Conservation (phyloP, 2,888 invertebrate species). For the Sturmia bella region DNA sequence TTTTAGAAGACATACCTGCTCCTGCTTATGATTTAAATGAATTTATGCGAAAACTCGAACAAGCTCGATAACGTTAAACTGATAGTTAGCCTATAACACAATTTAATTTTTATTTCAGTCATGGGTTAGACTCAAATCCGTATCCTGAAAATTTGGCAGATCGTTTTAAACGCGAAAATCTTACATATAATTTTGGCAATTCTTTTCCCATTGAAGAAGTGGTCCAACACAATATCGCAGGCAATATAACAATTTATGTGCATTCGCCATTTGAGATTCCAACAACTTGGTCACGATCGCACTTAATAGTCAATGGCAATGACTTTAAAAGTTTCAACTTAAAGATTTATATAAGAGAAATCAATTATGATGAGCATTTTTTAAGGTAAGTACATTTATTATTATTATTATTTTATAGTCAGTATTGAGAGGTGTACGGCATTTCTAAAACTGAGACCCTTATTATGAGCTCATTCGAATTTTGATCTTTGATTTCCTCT, state of each 20-base stretch:
- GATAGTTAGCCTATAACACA: too few relatives aligned
- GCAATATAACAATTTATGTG: conserved; percentile 37
- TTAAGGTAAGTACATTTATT: conserved; percentile 30
- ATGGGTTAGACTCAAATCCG: conserved; percentile 37
- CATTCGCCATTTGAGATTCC: conserved; percentile 61
- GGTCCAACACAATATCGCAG: conserved; percentile 47
- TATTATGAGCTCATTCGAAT: too few relatives aligned
- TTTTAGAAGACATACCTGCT: too few relatives aligned
- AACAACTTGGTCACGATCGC: conserved; percentile 47
- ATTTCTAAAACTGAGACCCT: too few relatives aligned
- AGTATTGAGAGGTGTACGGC: too few relatives aligned
- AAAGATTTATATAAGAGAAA: conserved; percentile 5
- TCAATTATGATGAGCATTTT: conserved; percentile 9
- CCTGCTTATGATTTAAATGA: too few relatives aligned
- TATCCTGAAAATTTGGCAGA: conserved; percentile 9
- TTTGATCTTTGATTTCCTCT: too few relatives aligned
- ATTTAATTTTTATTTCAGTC: neutral
- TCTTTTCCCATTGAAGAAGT: conserved; percentile 18
- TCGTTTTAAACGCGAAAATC: neutral
- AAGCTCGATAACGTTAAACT: too few relatives aligned
- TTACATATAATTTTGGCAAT: conserved; percentile 17
- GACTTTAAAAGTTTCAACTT: neutral
- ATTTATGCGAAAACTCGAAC: too few relatives aligned
- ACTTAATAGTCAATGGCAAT: neutral
- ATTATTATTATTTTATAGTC: too few relatives aligned